Conservation (phyloP, 1,140 invertebrate genomes). For the Hetaerina americana region DNA sequence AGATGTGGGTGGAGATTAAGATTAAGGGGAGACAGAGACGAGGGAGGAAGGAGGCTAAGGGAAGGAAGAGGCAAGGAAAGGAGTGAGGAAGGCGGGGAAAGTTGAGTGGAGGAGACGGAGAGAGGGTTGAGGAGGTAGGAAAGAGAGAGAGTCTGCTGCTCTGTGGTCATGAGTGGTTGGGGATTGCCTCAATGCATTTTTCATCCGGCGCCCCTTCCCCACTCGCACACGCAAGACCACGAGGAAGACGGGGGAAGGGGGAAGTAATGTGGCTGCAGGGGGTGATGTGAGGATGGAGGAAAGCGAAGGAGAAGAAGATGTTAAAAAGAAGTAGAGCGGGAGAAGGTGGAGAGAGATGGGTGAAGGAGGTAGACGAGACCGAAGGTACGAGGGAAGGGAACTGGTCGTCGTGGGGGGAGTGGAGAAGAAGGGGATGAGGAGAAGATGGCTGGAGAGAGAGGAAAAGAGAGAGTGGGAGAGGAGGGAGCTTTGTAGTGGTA, state of each 20-base stretch:
- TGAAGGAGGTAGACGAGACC: neutral
- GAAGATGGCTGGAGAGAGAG: neutral
- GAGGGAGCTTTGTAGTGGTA: neutral
- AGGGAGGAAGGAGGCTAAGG: too few relatives aligned
- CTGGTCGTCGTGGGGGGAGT: too few relatives aligned
- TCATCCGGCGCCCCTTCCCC: neutral
- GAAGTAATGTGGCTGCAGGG: neutral
- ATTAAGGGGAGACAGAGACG: too few relatives aligned
- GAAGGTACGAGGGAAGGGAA: neutral
- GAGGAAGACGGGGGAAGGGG: neutral
- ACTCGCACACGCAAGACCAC: too few relatives aligned
- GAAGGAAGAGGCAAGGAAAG: neutral
- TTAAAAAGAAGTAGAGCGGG: neutral
- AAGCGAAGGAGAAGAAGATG: neutral
- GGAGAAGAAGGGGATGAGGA: neutral
- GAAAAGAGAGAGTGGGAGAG: neutral
- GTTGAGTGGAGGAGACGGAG: too few relatives aligned
- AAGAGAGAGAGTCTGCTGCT: too few relatives aligned
- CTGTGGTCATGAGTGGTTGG: neutral
- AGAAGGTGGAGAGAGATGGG: neutral
- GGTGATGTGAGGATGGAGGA: neutral
- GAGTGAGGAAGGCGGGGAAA: neutral
- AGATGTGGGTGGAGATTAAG: too few relatives aligned
- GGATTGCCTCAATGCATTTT: neutral
- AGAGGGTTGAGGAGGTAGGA: too few relatives aligned